Percentiles rank a stretch among this genome's conserved stretches.
Conservation (phyloP, 2,113 vertebrate genomes). For the Porphyrio hochstetteri region DNA sequence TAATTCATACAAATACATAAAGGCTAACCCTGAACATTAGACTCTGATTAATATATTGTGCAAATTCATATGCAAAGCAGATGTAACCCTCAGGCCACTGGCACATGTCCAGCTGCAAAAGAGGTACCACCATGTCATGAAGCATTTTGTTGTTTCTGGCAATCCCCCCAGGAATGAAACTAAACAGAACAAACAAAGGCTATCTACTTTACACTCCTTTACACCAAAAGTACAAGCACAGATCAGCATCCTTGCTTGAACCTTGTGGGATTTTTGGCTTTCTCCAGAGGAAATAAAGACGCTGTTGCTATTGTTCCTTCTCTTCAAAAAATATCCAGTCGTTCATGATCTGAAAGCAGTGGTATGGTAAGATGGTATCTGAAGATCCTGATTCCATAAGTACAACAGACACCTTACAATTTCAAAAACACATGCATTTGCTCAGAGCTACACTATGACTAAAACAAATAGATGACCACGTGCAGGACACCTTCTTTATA, state of each 20-base stretch:
- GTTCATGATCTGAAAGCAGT: neutral
- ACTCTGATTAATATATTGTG: neutral
- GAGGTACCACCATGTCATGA: neutral
- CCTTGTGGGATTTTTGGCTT: neutral
- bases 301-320: neutral
- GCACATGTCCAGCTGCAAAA: neutral
- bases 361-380: neutral
- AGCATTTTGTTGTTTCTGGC: slow-evolving; percentile 2
- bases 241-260: neutral
- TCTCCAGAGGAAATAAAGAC: neutral
- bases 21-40: slow-evolving; percentile 16
- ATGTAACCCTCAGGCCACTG: slow-evolving; percentile 23
- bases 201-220: neutral
- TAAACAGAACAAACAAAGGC: neutral
- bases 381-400: neutral
- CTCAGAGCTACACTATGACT: neutral
- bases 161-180: neutral
- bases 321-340: neutral
- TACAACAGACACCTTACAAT: neutral
- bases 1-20: slow-evolving; percentile 33
- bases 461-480: neutral
- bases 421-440: neutral
- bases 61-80: slow-evolving; percentile 44
- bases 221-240: neutral
- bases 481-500: neutral